Evolutionary conservation across 2,888 invertebrate genomes (phyloP).

Genomic region (Ophraella communa): DNA sequence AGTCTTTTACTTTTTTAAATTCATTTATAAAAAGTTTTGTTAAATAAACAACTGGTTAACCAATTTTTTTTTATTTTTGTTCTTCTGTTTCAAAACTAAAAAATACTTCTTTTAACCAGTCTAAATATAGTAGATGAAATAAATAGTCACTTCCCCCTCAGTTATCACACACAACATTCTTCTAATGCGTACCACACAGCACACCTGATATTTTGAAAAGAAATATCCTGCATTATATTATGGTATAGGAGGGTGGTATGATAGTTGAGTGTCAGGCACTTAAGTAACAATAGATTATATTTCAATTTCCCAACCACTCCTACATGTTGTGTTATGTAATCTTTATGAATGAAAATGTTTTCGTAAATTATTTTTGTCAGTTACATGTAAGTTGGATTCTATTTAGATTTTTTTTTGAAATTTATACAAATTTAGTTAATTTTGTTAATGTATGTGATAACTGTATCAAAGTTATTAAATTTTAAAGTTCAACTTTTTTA

Average conservation of each 20-base stretch:
- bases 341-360: conserved; percentile 4
- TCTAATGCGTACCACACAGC: not conserved
- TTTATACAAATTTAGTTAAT: too few relatives aligned
- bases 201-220: not conserved
- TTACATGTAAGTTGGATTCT: too few relatives aligned
- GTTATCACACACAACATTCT: not conserved
- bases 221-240: not conserved
- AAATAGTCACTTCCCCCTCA: not conserved
- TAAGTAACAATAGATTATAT: not conserved
- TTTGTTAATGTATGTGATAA: too few relatives aligned
- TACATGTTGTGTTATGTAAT: not conserved
- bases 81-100: too few relatives aligned
- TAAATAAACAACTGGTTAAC: too few relatives aligned
- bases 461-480: too few relatives aligned
- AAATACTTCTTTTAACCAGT: not conserved
- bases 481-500: too few relatives aligned
- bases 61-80: too few relatives aligned
- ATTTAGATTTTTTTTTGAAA: not conserved
- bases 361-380: not conserved
- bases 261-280: not conserved
- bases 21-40: too few relatives aligned
- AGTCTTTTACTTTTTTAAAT: too few relatives aligned
- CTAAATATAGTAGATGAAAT: not conserved
- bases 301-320: conserved; percentile 3
- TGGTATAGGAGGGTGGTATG: not conserved